A percentile compares a stretch with the other conserved stretches of the same genome.
phyloP scores from a whole-genome alignment of 2,113 vertebrate species.

The Lampris megalopsis region DNA sequence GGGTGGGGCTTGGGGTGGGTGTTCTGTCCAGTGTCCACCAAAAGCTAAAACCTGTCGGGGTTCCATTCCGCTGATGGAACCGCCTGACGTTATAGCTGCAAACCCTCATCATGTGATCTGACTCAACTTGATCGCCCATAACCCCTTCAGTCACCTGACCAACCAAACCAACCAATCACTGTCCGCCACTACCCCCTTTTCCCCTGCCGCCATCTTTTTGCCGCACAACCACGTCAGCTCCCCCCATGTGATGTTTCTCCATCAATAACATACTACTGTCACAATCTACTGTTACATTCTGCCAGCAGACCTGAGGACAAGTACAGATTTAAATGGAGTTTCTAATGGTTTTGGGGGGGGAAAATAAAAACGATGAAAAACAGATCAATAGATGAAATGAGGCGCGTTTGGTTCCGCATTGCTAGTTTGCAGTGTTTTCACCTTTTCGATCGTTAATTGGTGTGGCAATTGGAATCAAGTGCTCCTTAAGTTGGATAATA shows the following conservation, averaged over 20 bases:
- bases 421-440: conserved; percentile 21
- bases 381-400: background rate
- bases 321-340: conserved; percentile 13
- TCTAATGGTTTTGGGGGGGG: background rate
- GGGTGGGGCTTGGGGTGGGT: conserved; percentile 67
- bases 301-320: conserved; percentile 70
- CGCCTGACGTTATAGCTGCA: conserved; percentile 85
- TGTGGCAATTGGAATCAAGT: conserved; percentile 1
- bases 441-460: background rate
- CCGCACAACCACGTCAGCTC: conserved; percentile 82
- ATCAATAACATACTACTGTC: conserved; percentile 86
- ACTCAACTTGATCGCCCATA: conserved; percentile 85
- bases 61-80: conserved; percentile 85
- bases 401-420: conserved; percentile 30
- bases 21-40: conserved; percentile 84
- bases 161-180: conserved; percentile 83
- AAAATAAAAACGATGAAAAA: too few relatives aligned
- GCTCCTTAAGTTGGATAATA: conserved; percentile 2
- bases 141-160: conserved; percentile 81
- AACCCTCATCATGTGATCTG: conserved; percentile 86
- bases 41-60: conserved; percentile 86
- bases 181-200: conserved; percentile 80
- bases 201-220: conserved; percentile 79
- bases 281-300: conserved; percentile 69
- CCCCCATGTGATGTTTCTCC: conserved; percentile 86